phyloP scores from a whole-genome alignment of 2,888 invertebrate genomes.

The Ernsta delagoae region DNA sequence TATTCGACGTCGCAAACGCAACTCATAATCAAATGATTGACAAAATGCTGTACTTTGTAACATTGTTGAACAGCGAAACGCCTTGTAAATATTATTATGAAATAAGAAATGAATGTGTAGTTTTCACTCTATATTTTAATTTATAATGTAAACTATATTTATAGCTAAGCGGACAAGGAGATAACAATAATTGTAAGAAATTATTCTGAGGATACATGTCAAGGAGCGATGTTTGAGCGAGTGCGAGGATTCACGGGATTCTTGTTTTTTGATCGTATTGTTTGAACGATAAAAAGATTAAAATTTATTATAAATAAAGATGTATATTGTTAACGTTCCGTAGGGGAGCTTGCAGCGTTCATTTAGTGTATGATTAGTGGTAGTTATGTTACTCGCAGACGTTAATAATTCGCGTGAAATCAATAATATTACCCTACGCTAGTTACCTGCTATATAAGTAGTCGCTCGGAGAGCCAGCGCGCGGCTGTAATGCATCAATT shows the following conservation, averaged over 20 bases:
- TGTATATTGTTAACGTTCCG: constrained; percentile 67
- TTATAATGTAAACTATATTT: constrained; percentile 81
- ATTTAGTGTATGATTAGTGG: constrained; percentile 50
- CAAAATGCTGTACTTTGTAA: constrained; percentile 52
- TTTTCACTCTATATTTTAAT: constrained; percentile 82
- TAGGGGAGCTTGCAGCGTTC: constrained; percentile 81
- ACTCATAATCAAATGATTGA: constrained; percentile 45
- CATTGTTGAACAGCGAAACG: constrained; percentile 65
- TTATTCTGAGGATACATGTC: constrained; percentile 50
- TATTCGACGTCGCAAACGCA: constrained; percentile 23
- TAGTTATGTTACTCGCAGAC: constrained; percentile 43
- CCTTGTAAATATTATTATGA: constrained; percentile 80
- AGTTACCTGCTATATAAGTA: constrained; percentile 60
- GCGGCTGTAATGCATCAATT: constrained; percentile 40
- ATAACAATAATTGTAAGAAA: constrained; percentile 63
- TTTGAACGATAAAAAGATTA: constrained; percentile 18
- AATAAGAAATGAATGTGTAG: constrained; percentile 77
- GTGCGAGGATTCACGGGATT: constrained; percentile 46
- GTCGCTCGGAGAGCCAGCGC: constrained; percentile 50
- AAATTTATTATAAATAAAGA: constrained; percentile 53
- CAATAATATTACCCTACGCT: constrained; percentile 53
- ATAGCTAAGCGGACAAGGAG: constrained; percentile 73
- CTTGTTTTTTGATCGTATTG: constrained; percentile 42
- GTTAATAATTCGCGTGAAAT: constrained; percentile 35
- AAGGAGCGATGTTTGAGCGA: constrained; percentile 58